Evolutionary conservation across 2,113 vertebrate species (phyloP).

Genomic region (Crocuta crocuta): DNA sequence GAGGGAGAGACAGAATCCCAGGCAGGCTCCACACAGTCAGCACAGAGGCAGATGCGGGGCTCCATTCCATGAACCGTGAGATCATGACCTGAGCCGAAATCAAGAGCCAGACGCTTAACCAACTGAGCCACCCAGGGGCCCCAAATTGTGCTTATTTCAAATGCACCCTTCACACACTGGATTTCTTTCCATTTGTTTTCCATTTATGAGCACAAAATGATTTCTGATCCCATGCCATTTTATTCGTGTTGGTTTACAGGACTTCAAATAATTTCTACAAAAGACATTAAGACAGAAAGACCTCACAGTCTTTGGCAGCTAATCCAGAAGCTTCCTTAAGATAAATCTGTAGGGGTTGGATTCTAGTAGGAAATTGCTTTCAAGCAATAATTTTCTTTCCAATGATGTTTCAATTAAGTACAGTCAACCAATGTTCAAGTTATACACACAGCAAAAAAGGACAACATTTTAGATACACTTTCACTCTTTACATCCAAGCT

Average conservation of each 20-base stretch:
- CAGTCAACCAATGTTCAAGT: constrained; percentile 30
- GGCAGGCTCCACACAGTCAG: no score
- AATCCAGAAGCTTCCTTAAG: constrained; percentile 64
- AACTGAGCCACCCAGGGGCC: no score
- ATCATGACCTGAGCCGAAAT: no score
- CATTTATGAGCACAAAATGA: constrained; percentile 21
- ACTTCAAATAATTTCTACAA: constrained; percentile 47
- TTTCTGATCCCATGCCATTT: constrained; percentile 39
- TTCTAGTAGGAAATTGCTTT: constrained; percentile 68
- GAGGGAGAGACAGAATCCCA: no score
- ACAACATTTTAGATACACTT: constrained; percentile 72
- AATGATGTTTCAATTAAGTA: constrained; percentile 50
- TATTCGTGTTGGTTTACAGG: constrained; percentile 38
- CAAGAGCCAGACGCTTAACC: no score
- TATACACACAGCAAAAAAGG: background rate
- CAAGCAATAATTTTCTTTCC: constrained; percentile 57
- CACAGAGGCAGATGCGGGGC: no score
- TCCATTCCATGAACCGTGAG: no score
- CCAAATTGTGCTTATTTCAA: constrained; percentile 28
- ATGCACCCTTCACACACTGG: background rate
- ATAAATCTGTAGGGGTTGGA: constrained; percentile 20
- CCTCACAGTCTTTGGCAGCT: constrained; percentile 59
- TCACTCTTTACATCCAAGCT: constrained; percentile 68
- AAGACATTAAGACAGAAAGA: constrained; percentile 61
- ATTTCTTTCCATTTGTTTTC: constrained; percentile 50